phyloP scores from a whole-genome alignment of 2,113 vertebrate species.

The Guaruba guarouba region DNA sequence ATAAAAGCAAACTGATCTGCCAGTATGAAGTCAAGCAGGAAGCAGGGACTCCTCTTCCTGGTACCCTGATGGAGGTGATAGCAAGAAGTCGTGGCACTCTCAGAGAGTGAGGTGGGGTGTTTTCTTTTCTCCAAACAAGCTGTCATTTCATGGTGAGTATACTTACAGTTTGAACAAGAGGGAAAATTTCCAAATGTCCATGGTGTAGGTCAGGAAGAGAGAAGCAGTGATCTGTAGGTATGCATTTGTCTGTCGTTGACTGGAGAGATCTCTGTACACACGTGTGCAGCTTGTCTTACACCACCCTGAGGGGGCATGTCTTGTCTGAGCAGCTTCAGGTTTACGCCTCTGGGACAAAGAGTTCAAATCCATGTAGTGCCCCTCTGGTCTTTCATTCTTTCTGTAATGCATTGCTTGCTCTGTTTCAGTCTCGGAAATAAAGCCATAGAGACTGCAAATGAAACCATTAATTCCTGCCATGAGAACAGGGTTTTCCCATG shows the following conservation, averaged over 20 bases:
- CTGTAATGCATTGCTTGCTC: not conserved
- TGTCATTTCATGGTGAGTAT: not conserved
- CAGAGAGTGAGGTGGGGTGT: not conserved
- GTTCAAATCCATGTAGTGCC: not conserved
- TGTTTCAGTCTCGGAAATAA: not conserved
- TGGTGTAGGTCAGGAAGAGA: not conserved
- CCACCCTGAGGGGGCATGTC: not conserved
- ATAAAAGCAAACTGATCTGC: not conserved
- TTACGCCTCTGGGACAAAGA: not conserved
- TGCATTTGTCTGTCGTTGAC: not conserved
- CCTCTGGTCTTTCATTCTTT: not conserved
- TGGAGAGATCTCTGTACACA: too few relatives aligned
- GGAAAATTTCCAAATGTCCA: not conserved
- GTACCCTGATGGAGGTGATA: not conserved
- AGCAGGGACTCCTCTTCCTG: not conserved
- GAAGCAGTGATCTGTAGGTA: not conserved
- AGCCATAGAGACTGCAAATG: not conserved
- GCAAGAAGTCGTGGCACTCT: not conserved
- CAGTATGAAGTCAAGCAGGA: not conserved
- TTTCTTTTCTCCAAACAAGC: not conserved
- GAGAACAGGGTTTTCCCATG: not conserved
- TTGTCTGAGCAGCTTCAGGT: not conserved
- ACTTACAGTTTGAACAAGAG: not conserved
- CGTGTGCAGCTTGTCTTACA: not conserved
- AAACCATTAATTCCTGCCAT: not conserved